Base-by-base conservation (phyloP, 2,113 vertebrate genomes). In the Mungos mungo region DNA sequence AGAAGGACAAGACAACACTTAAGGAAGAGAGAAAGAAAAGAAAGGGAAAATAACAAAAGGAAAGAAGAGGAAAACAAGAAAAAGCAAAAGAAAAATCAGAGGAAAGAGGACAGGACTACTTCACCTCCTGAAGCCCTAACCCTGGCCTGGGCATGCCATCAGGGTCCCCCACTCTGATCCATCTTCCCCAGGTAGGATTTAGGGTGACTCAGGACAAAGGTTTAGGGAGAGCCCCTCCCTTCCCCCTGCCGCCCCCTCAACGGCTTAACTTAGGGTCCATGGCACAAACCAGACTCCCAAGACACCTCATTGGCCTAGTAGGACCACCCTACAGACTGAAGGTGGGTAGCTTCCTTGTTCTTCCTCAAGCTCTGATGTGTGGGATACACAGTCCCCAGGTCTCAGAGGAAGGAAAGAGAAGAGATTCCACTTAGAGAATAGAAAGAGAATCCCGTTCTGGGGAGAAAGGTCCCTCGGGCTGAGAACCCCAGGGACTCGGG, bases 301-400 rank as follows among this genome's bases (percentile, higher is more conserved):
- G 66, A 92, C 52, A 21, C 18, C 45, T 12, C 33, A 33, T 21
- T 9, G 14, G 41, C 77, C 45, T 27, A n/a, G 41, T 3, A 3
- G 38, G 19, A 19, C 25, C 31, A 54, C 57, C 10, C 2, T 27
- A 13, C 27, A 11, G 33, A 15, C 3, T 0, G 27, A 33, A 45
- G 7, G 0, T 0, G 1, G 7, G 13, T 1, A 1, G 18, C 18
- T 25, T n/a, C 60, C n/a, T 5, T 18, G 52, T 29, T 5, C 47
- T 83, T 63, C 35, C 71, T n/a, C 63, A 54, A 31, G 47, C 35
- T 21, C 1, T 11, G 25, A 33, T 2, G 2, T 16, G 21, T 21
- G 19, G 57, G 25, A 3, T 16, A 33, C n/a, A 14, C n/a, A 54
- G 13, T 50, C 47, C 38, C n/a, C 2, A 4, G 6, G 19, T 12